A percentile compares a stretch with the other conserved stretches of the same genome.
Evolutionary conservation across 2,113 vertebrate genomes (phyloP).

Genomic region (Mandrillus leucophaeus): DNA sequence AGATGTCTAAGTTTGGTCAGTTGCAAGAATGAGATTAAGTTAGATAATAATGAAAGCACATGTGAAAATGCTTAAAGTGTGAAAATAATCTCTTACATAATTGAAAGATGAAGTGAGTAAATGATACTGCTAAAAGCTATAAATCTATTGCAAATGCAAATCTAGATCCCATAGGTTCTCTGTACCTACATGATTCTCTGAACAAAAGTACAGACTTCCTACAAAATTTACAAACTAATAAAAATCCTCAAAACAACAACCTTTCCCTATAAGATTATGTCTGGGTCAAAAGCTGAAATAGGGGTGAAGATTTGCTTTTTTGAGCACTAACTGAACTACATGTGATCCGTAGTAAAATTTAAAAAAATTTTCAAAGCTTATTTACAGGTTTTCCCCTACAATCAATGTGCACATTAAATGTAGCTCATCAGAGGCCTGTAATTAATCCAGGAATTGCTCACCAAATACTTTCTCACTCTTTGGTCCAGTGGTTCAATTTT

Average conservation of each 20-base stretch:
- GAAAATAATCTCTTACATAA: background rate
- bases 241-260: slow-evolving; percentile 18
- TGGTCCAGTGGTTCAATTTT: slow-evolving; percentile 37
- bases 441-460: slow-evolving; percentile 47
- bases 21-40: background rate
- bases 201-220: background rate
- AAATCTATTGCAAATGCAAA: background rate
- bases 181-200: background rate
- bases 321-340: background rate
- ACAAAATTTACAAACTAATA: background rate
- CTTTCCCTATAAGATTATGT: background rate
- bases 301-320: background rate
- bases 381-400: background rate
- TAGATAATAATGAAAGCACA: background rate
- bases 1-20: background rate
- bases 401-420: background rate
- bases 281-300: background rate
- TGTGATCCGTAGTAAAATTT: background rate
- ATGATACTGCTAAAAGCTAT: background rate
- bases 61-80: background rate
- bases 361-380: background rate
- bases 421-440: background rate
- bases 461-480: background rate
- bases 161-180: background rate
- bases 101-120: background rate